These are phyloP conservation scores for Onchidella celtica DNA, from an alignment of 2,888 invertebrate species.

Conservation along the genomic window DNA sequence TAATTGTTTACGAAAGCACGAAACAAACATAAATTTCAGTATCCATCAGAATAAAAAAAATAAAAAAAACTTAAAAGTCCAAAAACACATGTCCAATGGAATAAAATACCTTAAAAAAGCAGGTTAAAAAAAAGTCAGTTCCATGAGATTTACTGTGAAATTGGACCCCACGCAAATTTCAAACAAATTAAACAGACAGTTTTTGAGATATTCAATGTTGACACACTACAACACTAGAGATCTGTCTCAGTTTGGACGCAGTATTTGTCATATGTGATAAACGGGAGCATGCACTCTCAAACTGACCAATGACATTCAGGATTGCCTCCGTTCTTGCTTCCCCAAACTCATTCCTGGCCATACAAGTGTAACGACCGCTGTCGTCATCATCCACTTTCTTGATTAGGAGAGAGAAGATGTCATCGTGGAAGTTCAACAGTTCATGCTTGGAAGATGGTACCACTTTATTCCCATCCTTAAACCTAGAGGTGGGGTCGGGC, in stretches of 20 bases:
- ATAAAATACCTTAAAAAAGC: too few species aligned
- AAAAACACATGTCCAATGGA: too few species aligned
- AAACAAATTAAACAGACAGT: too few species aligned
- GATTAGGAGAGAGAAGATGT: slow-evolving; percentile 79
- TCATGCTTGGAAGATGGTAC: slow-evolving; percentile 67
- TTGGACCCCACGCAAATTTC: too few species aligned
- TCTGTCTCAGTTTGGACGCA: too few species aligned
- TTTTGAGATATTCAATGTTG: too few species aligned
- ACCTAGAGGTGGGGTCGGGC: slow-evolving; percentile 58
- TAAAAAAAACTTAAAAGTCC: too few species aligned
- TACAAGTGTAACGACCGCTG: slow-evolving; percentile 89
- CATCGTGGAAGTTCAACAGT: slow-evolving; percentile 73
- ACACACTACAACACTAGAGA: too few species aligned
- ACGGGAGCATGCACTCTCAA: too few species aligned
- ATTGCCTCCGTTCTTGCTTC: slow-evolving; percentile 76
- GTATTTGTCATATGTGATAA: too few species aligned
- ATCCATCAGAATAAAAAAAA: not conserved
- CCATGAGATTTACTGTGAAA: too few species aligned
- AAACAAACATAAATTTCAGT: not conserved
- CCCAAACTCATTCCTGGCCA: slow-evolving; percentile 90
- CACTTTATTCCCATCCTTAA: slow-evolving; percentile 75
- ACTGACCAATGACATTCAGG: slow-evolving; percentile 73
- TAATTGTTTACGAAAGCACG: not conserved
- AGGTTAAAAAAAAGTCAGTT: too few species aligned
- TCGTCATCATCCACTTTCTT: slow-evolving; percentile 77